Conservation (phyloP, 2,113 vertebrate genomes). For the Ameiurus melas region DNA sequence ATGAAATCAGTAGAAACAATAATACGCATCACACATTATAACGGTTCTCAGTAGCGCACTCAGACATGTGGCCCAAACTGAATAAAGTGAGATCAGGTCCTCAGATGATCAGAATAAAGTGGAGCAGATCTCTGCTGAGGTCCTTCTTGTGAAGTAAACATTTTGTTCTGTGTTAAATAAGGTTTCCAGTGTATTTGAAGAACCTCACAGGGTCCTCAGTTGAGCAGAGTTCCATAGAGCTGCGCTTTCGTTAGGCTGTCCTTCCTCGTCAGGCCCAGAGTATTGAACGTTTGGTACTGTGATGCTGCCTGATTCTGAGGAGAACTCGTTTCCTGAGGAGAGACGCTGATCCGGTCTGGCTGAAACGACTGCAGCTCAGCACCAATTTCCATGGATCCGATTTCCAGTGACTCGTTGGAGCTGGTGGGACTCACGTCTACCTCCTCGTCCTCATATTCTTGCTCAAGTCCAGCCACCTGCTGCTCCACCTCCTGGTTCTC, state of each 20-base stretch:
- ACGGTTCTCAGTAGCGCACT: constrained; percentile 12
- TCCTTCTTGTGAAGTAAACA: neutral
- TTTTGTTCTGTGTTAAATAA: constrained; percentile 12
- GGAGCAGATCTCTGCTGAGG: neutral
- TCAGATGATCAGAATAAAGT: neutral
- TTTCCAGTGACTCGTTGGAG: constrained; percentile 87
- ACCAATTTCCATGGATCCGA: constrained; percentile 83
- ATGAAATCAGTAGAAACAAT: neutral
- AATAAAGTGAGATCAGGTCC: neutral
- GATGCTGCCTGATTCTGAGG: constrained; percentile 75
- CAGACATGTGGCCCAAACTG: neutral
- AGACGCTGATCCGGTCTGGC: constrained; percentile 79
- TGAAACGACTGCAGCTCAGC: constrained; percentile 88
- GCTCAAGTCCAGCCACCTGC: constrained; percentile 50
- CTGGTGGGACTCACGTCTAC: constrained; percentile 86
- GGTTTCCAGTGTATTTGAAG: neutral
- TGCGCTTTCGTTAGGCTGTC: constrained; percentile 98
- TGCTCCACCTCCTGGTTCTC: constrained; percentile 82
- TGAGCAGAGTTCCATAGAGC: constrained; percentile 93
- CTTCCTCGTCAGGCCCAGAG: constrained; percentile 90
- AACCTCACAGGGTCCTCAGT: constrained; percentile 70
- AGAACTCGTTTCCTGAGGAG: constrained; percentile 69
- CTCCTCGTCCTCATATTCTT: constrained; percentile 76
- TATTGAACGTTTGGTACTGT: constrained; percentile 85
- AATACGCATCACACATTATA: neutral